Evolutionary conservation across 2,888 invertebrate genomes (phyloP).

Genomic region (Nemotelus pantherinus): DNA sequence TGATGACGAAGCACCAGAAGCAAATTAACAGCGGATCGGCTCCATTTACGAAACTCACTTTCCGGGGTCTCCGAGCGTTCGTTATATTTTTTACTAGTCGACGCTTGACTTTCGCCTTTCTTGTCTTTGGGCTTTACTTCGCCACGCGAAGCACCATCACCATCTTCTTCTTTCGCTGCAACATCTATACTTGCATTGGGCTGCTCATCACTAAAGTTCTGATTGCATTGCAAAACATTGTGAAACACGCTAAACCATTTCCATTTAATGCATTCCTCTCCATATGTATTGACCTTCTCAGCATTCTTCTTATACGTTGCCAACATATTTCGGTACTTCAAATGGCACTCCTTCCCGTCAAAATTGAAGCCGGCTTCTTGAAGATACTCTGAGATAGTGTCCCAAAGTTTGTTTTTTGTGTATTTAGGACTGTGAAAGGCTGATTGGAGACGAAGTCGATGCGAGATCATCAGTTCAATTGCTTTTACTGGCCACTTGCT

Average conservation of each 20-base stretch:
- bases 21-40: constrained; percentile 21
- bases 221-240: background rate
- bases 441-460: constrained; percentile 30
- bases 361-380: constrained; percentile 31
- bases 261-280: constrained; percentile 33
- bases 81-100: background rate
- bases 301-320: constrained; percentile 40
- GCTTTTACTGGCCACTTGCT: constrained; percentile 38
- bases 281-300: constrained; percentile 12
- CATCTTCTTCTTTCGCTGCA: background rate
- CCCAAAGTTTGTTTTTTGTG: constrained; percentile 40
- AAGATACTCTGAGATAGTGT: constrained; percentile 20
- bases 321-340: constrained; percentile 39
- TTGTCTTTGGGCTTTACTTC: background rate
- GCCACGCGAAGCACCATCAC: background rate
- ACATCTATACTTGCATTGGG: background rate
- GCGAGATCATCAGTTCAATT: constrained; percentile 20
- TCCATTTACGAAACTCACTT: constrained; percentile 31
- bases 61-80: constrained; percentile 21
- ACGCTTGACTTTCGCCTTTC: background rate
- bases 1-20: constrained; percentile 30
- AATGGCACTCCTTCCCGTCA: constrained; percentile 36
- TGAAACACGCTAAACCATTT: constrained; percentile 37
- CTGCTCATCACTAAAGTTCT: background rate
- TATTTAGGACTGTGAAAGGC: constrained; percentile 39